A percentile compares a stretch with the other conserved stretches of the same genome.
Conservation (phyloP, 2,888 invertebrate species). For the Drosophila multiciliata region DNA sequence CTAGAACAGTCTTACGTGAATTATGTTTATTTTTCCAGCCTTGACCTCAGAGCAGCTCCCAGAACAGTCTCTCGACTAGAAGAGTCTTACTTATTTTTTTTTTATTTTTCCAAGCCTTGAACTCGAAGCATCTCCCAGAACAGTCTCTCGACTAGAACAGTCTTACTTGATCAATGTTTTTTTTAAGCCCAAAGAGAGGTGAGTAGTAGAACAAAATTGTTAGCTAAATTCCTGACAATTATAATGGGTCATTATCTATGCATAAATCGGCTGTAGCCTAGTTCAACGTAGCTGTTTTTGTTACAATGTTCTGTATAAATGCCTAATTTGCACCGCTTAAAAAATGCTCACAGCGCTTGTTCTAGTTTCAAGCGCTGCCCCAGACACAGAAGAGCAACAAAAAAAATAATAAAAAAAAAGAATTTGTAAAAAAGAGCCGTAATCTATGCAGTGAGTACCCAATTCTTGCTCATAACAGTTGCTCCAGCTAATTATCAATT, state of each 20-base stretch:
- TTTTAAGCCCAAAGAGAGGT: not conserved
- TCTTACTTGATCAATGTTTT: not conserved
- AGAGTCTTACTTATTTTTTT: too few species aligned
- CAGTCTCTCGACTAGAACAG: not conserved
- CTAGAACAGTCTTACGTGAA: too few species aligned
- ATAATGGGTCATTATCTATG: constrained; percentile 23
- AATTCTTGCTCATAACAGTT: constrained; percentile 11
- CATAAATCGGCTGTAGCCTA: constrained; percentile 14
- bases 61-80: too few species aligned
- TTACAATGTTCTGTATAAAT: constrained; percentile 2
- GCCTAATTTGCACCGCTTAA: constrained; percentile 32
- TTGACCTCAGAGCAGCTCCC: too few species aligned
- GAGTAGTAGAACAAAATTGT: not conserved
- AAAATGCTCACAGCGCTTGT: not conserved
- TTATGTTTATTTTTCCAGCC: too few species aligned
- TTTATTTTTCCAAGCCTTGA: too few species aligned
- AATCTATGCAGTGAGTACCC: constrained; percentile 34
- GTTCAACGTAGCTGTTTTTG: not conserved
- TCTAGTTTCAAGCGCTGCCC: constrained; percentile 6
- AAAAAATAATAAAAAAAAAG: not conserved
- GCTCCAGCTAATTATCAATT: constrained; percentile 73
- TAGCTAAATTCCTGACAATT: constrained; percentile 3
- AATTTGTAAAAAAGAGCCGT: not conserved
- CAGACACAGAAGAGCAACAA: not conserved
- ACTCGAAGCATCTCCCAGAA: too few species aligned